Evolutionary conservation across 2,113 vertebrate species (phyloP), one percentile per base, ranked within the genome.

Genomic region (Actenoides lindsayi): DNA sequence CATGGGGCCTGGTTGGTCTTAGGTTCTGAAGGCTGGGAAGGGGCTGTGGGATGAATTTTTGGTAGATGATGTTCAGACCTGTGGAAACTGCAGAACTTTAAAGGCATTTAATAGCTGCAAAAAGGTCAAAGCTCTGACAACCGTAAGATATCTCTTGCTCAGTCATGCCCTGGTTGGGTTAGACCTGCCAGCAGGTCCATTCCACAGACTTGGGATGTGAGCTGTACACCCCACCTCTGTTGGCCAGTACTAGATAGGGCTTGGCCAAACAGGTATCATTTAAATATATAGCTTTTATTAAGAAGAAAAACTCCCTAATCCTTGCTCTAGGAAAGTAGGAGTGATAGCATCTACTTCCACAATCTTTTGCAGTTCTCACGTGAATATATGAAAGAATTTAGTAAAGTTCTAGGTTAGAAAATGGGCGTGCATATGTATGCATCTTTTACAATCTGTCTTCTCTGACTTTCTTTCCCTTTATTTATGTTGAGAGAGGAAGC

Each of bases 381-480:
- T 92, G 73, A 95, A 83, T 89, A 84, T 91, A 62, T 87, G 93
- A 87, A 95, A 90, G 92, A 92, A 90, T 96, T 93, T 89, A 96
- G 63, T 96, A 94, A 91, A 50, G 23, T 94, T 85, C 68, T 68
- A 46, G 91, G 59, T 90, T 79, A 80, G 83, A 92, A 93, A 94
- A 93, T 62, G 57, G 83, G 71, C 53, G 68, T 93, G 70, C 65
- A 80, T 91, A 93, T 86, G 82, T 74, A 76, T 86, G 70, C 65
- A 51, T 89, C 93, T 95, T 95, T 89, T 81, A 84, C 81, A 89
- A 79, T 94, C 71, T 67, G 14, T 94, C 60, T 94, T 87, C 80
- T 90, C 86, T 92, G 87, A 67, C 94, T 96, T 94, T 68, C 80
- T 89, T 70, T 90, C 56, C 54, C 51, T 56, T 93, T 93, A 94